phyloP scores from a whole-genome alignment of 2,797 vertebrate species.

The Chelidonichthys spinosus region DNA sequence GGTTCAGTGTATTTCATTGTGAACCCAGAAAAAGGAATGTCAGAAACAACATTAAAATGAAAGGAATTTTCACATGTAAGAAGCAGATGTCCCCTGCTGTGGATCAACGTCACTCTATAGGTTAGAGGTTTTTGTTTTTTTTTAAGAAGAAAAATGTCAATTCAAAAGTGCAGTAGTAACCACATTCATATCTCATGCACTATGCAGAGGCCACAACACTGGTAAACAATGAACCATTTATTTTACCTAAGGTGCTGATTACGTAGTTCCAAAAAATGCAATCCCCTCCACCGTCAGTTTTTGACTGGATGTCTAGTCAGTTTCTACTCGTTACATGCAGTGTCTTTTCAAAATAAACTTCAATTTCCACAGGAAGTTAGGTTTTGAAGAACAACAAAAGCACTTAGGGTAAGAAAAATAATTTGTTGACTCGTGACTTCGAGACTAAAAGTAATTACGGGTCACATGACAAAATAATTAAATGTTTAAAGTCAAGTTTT shows the following conservation, averaged over 20 bases:
- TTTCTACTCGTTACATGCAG: too few species aligned
- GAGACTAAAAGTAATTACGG: too few species aligned
- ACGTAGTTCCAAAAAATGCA: background rate
- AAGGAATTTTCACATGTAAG: constrained; percentile 62
- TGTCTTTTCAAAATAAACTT: too few species aligned
- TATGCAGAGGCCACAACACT: background rate
- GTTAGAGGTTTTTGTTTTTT: background rate
- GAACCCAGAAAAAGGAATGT: constrained; percentile 71
- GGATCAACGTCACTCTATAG: constrained; percentile 1
- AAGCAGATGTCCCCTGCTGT: constrained; percentile 53
- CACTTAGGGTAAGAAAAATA: too few species aligned
- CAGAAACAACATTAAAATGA: constrained; percentile 76
- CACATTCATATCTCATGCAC: background rate
- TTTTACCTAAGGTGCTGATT: background rate
- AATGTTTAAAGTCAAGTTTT: too few species aligned
- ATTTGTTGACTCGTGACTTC: too few species aligned
- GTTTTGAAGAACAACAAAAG: too few species aligned
- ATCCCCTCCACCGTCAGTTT: too few species aligned
- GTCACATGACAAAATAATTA: too few species aligned
- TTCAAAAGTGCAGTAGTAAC: background rate
- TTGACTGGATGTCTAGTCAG: too few species aligned
- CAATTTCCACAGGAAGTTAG: too few species aligned
- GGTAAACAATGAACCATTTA: background rate
- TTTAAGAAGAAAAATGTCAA: constrained; percentile 11
- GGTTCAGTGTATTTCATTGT: constrained; percentile 79